phyloP scores from a whole-genome alignment of 2,797 vertebrate genomes.

The Mionectes olivaceus region DNA sequence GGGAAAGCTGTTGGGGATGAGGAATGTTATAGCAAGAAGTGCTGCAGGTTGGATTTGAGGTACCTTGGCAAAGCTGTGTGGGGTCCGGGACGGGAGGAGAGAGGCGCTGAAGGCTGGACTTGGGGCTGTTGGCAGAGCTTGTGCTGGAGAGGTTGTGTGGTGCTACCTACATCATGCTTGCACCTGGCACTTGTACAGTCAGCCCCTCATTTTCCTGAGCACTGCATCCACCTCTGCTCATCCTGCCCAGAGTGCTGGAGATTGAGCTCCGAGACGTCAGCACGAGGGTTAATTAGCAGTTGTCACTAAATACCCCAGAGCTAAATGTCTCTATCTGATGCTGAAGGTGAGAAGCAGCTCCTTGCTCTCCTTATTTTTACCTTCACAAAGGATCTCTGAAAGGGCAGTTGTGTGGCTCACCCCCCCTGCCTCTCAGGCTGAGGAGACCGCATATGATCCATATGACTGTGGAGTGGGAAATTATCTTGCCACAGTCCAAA shows the following conservation, averaged over 20 bases:
- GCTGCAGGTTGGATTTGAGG: conserved; percentile 59
- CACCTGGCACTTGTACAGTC: conserved; percentile 52
- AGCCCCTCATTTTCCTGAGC: conserved; percentile 32
- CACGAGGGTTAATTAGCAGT: background rate
- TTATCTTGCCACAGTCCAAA: background rate
- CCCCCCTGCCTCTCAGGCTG: background rate
- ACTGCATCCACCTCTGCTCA: background rate
- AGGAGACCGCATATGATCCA: background rate
- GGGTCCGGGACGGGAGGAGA: conserved; percentile 54
- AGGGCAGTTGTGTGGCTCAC: background rate
- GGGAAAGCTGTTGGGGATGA: conserved; percentile 61
- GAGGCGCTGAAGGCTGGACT: conserved; percentile 44
- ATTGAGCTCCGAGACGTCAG: background rate
- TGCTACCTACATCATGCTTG: conserved; percentile 58
- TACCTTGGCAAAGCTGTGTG: conserved; percentile 64
- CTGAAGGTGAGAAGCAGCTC: background rate
- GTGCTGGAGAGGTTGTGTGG: conserved; percentile 36
- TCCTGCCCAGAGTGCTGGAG: background rate
- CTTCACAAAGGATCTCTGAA: background rate
- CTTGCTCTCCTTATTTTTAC: background rate
- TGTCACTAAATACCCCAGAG: background rate
- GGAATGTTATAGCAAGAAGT: conserved; percentile 62
- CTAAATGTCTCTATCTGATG: background rate
- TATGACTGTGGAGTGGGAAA: background rate
- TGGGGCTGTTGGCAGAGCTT: conserved; percentile 55